Conservation (phyloP, 2,888 invertebrate species). For the Phytoseiulus persimilis region DNA sequence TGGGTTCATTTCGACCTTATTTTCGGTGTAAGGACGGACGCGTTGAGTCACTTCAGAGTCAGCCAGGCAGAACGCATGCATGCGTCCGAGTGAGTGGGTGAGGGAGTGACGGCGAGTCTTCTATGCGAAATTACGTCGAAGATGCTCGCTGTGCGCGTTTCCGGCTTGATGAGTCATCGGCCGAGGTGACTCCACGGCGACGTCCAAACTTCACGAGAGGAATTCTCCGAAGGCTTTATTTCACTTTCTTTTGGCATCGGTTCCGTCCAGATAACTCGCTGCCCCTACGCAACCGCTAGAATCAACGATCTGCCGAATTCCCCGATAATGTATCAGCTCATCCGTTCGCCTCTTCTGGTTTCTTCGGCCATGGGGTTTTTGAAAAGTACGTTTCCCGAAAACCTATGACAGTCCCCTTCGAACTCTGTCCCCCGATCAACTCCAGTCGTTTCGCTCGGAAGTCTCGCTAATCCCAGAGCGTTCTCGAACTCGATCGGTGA, state of each 20-base stretch:
- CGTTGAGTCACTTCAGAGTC: not conserved
- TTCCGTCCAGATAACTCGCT: not conserved
- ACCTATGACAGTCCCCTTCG: too few species aligned
- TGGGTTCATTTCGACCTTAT: not conserved
- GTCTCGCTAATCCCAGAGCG: too few species aligned
- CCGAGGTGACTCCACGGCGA: not conserved
- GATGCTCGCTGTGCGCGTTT: not conserved
- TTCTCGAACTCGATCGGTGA: too few species aligned
- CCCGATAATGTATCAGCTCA: too few species aligned
- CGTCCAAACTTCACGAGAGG: not conserved
- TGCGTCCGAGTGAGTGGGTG: not conserved
- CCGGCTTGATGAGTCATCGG: not conserved
- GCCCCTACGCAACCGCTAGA: too few species aligned
- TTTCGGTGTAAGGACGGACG: not conserved
- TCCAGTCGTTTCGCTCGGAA: too few species aligned
- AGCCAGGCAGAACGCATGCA: not conserved
- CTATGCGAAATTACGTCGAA: not conserved
- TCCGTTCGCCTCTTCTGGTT: too few species aligned
- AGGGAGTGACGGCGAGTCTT: not conserved
- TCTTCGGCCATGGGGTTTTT: too few species aligned
- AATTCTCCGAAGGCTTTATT: not conserved
- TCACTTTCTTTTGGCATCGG: not conserved
- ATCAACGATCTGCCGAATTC: too few species aligned
- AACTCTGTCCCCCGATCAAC: too few species aligned
- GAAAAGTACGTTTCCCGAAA: too few species aligned